Conservation (phyloP, 2,113 vertebrate species). For the human (Homo sapiens) region DNA sequence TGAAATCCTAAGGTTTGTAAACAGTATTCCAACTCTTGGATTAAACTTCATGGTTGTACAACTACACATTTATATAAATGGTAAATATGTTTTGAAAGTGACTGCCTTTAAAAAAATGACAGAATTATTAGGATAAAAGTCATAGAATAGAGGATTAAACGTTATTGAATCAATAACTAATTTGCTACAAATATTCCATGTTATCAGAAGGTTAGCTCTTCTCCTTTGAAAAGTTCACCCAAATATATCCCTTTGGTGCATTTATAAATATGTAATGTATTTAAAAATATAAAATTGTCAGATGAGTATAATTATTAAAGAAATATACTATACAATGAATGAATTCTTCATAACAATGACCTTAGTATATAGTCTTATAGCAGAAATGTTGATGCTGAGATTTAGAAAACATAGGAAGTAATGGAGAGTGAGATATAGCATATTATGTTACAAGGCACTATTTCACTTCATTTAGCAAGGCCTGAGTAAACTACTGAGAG, state of each 20-base stretch:
- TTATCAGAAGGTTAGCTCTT: neutral
- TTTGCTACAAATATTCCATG: neutral
- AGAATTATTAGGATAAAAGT: neutral
- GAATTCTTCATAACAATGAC: neutral
- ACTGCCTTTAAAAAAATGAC: neutral
- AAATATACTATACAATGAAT: neutral
- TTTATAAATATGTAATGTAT: neutral
- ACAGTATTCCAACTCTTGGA: neutral
- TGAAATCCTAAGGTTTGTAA: neutral
- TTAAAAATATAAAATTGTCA: neutral
- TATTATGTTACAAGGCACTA: neutral
- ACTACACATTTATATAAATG: neutral
- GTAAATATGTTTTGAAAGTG: neutral
- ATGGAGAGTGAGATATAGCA: neutral
- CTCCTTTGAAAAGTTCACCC: neutral
- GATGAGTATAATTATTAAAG: neutral
- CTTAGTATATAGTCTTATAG: neutral
- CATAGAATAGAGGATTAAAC: neutral
- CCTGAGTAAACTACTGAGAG: neutral
- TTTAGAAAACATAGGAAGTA: neutral
- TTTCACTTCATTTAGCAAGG: neutral
- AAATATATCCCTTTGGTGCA: neutral
- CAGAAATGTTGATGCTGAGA: neutral
- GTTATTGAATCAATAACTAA: neutral
- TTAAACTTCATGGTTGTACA: neutral